These are phyloP conservation scores for Pygoscelis adeliae DNA, from an alignment of 2,113 vertebrate species.

Conservation along the genomic window DNA sequence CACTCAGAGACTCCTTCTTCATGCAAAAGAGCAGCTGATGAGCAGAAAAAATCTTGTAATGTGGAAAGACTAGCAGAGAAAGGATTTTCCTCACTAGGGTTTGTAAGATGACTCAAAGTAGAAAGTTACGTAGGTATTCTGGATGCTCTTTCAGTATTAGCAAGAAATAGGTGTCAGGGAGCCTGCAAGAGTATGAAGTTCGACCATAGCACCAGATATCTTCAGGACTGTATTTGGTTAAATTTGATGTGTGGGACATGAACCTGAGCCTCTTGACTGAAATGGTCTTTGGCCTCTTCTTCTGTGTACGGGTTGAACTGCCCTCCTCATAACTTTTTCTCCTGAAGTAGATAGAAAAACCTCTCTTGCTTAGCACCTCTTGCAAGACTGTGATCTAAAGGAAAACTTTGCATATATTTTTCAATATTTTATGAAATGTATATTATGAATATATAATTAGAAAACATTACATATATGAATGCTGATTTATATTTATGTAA, in stretches of 20 bases:
- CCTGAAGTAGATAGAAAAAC: neutral
- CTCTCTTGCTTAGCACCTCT: neutral
- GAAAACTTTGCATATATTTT: neutral
- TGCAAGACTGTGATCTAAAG: neutral
- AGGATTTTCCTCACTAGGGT: neutral
- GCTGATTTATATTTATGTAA: neutral
- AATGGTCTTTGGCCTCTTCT: neutral
- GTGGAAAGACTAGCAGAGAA: neutral
- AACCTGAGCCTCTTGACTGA: neutral
- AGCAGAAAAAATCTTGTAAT: neutral
- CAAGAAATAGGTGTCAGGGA: neutral
- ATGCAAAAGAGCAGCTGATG: neutral
- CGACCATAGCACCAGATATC: neutral
- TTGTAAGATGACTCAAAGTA: neutral
- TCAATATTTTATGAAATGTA: neutral
- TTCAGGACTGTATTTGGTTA: neutral
- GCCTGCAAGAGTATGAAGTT: neutral
- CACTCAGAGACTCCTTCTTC: neutral
- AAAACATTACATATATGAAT: neutral
- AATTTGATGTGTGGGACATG: neutral
- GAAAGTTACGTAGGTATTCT: neutral
- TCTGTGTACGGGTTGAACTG: neutral
- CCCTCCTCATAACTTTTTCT: neutral
- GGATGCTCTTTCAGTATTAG: neutral
- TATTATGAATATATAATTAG: neutral